Conservation (phyloP, 1,140 invertebrate species). For the Bombus confusus region DNA sequence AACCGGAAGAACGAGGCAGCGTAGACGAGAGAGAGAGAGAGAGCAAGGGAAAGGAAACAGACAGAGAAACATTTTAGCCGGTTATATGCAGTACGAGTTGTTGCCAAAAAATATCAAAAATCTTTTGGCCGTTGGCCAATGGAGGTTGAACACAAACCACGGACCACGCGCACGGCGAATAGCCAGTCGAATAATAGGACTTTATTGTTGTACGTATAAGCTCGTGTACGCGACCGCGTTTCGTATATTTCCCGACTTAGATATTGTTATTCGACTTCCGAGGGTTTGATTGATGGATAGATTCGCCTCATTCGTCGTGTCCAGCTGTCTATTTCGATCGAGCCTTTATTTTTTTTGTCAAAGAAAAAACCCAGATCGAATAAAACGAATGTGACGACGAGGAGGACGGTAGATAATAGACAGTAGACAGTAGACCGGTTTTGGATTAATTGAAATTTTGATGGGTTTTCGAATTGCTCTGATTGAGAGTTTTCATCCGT, state of each 20-base stretch:
- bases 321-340: background rate
- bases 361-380: background rate
- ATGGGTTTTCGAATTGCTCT: background rate
- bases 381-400: background rate
- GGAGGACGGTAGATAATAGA: no score
- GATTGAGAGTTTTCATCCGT: background rate
- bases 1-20: constrained; percentile 23
- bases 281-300: constrained; percentile 12
- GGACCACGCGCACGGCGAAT: constrained; percentile 63
- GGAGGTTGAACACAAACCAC: constrained; percentile 63
- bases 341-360: fast-evolving
- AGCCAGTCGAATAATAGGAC: constrained; percentile 70
- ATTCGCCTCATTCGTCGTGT: background rate
- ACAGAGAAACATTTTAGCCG: constrained; percentile 74
- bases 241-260: constrained; percentile 37
- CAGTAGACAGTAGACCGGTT: background rate
- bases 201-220: constrained; percentile 66
- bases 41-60: background rate
- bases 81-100: constrained; percentile 74
- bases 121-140: constrained; percentile 72
- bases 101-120: constrained; percentile 79
- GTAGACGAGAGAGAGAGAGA: background rate
- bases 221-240: constrained; percentile 20
- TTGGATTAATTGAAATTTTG: constrained; percentile 1
- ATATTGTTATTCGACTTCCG: constrained; percentile 38